Percentiles rank a stretch among this genome's conserved stretches.
phyloP scores from a whole-genome alignment of 1,140 invertebrate genomes.

The Drosophila elegans region DNA sequence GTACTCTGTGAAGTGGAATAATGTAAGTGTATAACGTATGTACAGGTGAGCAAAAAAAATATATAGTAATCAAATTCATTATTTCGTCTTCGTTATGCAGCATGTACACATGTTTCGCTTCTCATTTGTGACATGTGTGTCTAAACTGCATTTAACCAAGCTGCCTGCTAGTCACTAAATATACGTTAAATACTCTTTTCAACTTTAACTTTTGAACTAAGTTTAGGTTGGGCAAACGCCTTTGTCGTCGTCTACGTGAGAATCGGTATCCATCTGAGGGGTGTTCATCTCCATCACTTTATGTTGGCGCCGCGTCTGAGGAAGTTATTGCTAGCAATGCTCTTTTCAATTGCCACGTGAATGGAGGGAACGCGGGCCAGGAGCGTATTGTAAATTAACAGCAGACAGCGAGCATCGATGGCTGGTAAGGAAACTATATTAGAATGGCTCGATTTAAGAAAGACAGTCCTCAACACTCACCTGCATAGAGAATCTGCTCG shows the following conservation, averaged over 20 bases:
- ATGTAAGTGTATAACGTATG: slow-evolving; percentile 35
- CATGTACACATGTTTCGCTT: slow-evolving; percentile 6
- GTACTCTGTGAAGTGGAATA: slow-evolving; percentile 22
- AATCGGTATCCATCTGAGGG: slow-evolving; percentile 9
- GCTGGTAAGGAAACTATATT: slow-evolving; percentile 85
- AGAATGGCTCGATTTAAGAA: neutral
- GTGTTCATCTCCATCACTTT: slow-evolving; percentile 36
- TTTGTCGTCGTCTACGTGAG: slow-evolving; percentile 36
- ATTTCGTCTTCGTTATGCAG: slow-evolving; percentile 6
- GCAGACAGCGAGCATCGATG: slow-evolving; percentile 91
- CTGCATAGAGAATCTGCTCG: slow-evolving; percentile 91
- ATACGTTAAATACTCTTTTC: slow-evolving; percentile 78
- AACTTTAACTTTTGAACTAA: slow-evolving; percentile 51
- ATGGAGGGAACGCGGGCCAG: slow-evolving; percentile 86
- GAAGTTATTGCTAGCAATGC: slow-evolving; percentile 81
- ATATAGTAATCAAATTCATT: slow-evolving; percentile 4
- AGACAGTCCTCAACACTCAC: slow-evolving; percentile 70
- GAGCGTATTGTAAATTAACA: slow-evolving; percentile 89
- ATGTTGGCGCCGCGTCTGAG: slow-evolving; percentile 59
- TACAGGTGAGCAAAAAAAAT: slow-evolving; percentile 17
- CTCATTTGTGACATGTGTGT: slow-evolving; percentile 39
- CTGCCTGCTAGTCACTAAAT: slow-evolving; percentile 18
- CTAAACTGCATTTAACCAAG: slow-evolving; percentile 28
- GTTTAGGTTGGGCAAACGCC: slow-evolving; percentile 23
- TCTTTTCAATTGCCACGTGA: slow-evolving; percentile 86